phyloP scores from a whole-genome alignment of 2,888 invertebrate species.

The Entomobrya multifasciata region DNA sequence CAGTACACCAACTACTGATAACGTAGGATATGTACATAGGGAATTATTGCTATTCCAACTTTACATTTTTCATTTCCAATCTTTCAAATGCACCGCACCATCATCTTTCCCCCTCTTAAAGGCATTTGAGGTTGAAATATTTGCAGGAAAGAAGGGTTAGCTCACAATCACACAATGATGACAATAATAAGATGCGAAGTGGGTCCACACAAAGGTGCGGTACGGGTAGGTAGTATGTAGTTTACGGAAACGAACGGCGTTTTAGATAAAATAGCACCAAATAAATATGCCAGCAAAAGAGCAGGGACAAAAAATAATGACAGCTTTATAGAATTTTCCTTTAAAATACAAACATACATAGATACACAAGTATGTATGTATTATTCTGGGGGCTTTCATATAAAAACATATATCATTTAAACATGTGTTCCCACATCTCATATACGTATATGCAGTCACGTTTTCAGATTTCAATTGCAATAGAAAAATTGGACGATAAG shows the following conservation, averaged over 20 bases:
- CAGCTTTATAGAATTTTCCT: conserved; percentile 5
- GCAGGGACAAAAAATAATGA: conserved; percentile 10
- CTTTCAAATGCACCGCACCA: neutral
- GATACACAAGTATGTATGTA: neutral
- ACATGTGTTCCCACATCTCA: neutral
- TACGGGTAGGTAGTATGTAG: neutral
- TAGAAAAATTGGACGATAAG: neutral
- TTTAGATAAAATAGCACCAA: conserved; percentile 69
- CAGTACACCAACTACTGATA: too few species aligned
- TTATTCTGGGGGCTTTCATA: too few species aligned
- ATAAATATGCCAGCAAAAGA: conserved; percentile 68
- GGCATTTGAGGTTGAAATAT: conserved; percentile 62
- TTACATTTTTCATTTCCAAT: conserved; percentile 4
- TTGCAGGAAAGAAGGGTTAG: conserved; percentile 59
- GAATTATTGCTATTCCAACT: neutral
- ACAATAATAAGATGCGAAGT: conserved; percentile 22
- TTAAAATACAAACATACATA: neutral
- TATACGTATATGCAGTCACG: too few species aligned
- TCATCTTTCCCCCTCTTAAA: conserved; percentile 13
- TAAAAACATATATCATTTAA: neutral
- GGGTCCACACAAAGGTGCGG: neutral
- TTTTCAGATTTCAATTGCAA: conserved; percentile 60
- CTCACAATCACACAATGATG: conserved; percentile 55
- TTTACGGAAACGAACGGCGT: conserved; percentile 64
- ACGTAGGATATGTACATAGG: too few species aligned